These are phyloP conservation scores for Chymomyza costata DNA, from an alignment of 1,140 invertebrate species.

Conservation along the genomic window DNA sequence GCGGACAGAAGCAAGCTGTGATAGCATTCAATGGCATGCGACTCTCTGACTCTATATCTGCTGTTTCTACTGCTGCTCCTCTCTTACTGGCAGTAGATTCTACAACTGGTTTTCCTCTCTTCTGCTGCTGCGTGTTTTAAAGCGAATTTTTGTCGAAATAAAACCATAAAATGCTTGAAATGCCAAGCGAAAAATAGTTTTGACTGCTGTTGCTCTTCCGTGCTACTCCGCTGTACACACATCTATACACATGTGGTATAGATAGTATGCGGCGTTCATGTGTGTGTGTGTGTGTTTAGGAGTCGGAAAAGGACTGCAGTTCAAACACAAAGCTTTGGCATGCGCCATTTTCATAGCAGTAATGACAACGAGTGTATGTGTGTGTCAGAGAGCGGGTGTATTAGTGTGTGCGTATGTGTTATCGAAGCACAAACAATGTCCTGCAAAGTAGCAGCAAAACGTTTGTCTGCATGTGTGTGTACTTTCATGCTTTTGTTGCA, in stretches of 20 bases:
- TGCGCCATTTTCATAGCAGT: slow-evolving; percentile 68
- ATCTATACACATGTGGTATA: slow-evolving; percentile 9
- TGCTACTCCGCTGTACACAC: neutral
- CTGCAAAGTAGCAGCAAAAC: slow-evolving; percentile 64
- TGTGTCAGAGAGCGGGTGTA: no score
- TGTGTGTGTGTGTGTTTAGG: neutral
- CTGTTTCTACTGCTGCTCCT: neutral
- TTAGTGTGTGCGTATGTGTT: slow-evolving; percentile 35
- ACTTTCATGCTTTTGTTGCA: slow-evolving; percentile 65
- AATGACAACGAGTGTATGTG: slow-evolving; percentile 41
- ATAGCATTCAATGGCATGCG: no score
- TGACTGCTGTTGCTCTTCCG: slow-evolving; percentile 41
- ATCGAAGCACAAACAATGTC: slow-evolving; percentile 70
- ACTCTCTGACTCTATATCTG: no score
- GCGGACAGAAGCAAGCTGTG: neutral
- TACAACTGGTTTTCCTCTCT: no score
- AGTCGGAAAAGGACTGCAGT: slow-evolving; percentile 9
- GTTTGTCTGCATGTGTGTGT: slow-evolving; percentile 31
- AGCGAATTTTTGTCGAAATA: slow-evolving; percentile 67
- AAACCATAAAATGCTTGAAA: slow-evolving; percentile 71
- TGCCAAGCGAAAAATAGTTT: slow-evolving; percentile 71
- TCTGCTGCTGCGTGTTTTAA: slow-evolving; percentile 59
- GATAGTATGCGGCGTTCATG: neutral
- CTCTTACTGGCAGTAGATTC: neutral
- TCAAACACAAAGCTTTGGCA: slow-evolving; percentile 68